Evolutionary conservation across 2,797 vertebrate genomes (phyloP), one percentile per base, ranked within the genome.

Genomic region (Arctocebus calabarensis): DNA sequence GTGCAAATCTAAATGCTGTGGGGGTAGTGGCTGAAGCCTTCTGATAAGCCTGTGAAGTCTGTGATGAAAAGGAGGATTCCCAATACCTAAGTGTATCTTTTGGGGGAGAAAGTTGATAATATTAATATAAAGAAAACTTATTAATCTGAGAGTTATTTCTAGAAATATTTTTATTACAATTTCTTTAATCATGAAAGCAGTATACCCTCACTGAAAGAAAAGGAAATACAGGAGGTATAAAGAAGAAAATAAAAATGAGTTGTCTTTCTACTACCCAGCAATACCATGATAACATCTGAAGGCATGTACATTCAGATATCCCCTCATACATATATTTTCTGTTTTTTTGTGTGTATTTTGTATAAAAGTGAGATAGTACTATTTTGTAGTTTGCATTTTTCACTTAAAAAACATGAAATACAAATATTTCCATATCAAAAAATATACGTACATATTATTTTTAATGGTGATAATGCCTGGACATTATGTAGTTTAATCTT

Each of bases 311-410:
- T 43, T 85, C 5, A 83, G 62, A 85, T 68, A 79, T 94, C 55
- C 16, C 10, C 11, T 23, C n/a, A 68, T n/a, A 55, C 22, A 79
- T 77, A 79, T 0, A 11, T 52, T 90, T 95, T 91, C 40, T 59
- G 34, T 81, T 48, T 70, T 74, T 96, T 84, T 70, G 13, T 86
- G 85, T 79, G n/a, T n/a, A 88, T 85, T 94, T 78, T 59, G 6
- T 55, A 43, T 34, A 88, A 79, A 94, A 89, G 79, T 25, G 4
- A 96, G n/a, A 37, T 37, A 66, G 25, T 55, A 52, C 34, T 85
- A 88, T 82, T 93, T 95, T 84, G 13, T 59, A 52, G 27, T 74
- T 25, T 88, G 9, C 9, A 78, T 48, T 95, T 88, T 95, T 95
- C 29, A 73, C 45, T 91, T 89, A 88, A 82, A 82, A 96, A 78